Percentiles rank a stretch among this genome's conserved stretches.
Evolutionary conservation across 2,797 vertebrate species (phyloP).

Genomic region (Chaetophractus vellerosus): DNA sequence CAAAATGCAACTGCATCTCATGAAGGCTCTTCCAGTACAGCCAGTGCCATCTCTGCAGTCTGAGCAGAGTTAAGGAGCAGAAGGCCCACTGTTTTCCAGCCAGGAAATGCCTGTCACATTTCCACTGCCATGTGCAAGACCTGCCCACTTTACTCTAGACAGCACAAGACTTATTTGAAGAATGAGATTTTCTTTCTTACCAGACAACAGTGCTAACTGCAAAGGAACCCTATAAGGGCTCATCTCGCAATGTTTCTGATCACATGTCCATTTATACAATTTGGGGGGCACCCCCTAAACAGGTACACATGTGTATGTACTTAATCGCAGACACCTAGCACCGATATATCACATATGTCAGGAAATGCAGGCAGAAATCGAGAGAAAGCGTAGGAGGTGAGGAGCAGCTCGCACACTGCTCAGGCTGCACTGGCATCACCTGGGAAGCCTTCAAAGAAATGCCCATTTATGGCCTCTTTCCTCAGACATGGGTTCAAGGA

Average conservation of each 20-base stretch:
- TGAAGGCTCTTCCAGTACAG: no score
- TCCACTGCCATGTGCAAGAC: background rate
- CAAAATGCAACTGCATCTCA: no score
- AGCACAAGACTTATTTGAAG: background rate
- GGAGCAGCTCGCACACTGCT: background rate
- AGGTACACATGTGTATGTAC: rapidly evolving
- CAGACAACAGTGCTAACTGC: background rate
- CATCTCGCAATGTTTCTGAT: background rate
- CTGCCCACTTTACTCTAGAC: background rate
- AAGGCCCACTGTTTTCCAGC: background rate
- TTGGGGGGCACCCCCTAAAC: background rate
- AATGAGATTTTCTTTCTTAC: background rate
- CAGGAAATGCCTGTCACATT: rapidly evolving
- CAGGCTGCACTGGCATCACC: background rate
- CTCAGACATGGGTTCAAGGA: background rate
- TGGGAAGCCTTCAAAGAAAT: background rate
- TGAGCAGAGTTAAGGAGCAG: background rate
- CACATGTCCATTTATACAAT: no score
- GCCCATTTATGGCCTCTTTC: background rate
- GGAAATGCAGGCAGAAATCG: background rate
- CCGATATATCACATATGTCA: rapidly evolving
- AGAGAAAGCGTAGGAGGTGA: background rate
- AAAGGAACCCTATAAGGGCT: rapidly evolving
- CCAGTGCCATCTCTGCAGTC: background rate
- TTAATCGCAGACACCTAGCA: background rate